These are phyloP conservation scores for Muscicapa striata DNA, from an alignment of 2,797 vertebrate species.

Conservation along the genomic window DNA sequence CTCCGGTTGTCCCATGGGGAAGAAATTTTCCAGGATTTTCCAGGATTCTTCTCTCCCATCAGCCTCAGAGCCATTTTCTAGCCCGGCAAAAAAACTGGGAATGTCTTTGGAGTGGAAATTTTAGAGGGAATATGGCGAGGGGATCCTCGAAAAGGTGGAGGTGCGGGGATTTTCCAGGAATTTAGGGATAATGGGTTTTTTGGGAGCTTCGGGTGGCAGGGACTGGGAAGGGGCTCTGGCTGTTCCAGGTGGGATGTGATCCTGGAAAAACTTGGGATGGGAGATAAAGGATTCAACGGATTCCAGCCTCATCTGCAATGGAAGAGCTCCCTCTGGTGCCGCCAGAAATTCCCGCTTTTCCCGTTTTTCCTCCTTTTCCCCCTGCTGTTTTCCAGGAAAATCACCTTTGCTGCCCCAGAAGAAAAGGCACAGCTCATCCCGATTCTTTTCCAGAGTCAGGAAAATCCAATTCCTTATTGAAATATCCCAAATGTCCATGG, in stretches of 20 bases:
- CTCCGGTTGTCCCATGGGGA: fast-evolving
- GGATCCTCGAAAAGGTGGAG: not conserved
- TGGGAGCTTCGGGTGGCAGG: fast-evolving
- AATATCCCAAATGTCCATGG: not conserved
- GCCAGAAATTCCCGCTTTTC: not conserved
- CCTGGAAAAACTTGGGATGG: not conserved
- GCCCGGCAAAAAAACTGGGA: not conserved
- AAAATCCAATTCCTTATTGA: fast-evolving
- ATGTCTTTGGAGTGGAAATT: not conserved
- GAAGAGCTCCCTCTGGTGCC: conserved; percentile 68
- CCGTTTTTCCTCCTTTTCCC: not conserved
- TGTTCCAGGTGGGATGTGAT: not conserved
- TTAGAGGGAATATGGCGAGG: not conserved
- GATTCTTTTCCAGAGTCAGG: not conserved
- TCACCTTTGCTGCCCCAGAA: not conserved
- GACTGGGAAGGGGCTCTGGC: not conserved
- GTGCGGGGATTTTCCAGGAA: not conserved
- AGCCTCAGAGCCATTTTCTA: not conserved
- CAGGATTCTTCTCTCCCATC: not conserved
- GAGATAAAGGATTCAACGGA: fast-evolving
- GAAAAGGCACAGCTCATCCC: too few relatives aligned
- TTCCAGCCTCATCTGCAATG: not conserved
- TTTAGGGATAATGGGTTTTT: not conserved
- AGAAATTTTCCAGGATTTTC: not conserved
- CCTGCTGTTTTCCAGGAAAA: not conserved